A percentile compares a stretch with the other conserved stretches of the same genome.
phyloP scores from a whole-genome alignment of 2,888 invertebrate species.

The Notocelia uddmanniana region DNA sequence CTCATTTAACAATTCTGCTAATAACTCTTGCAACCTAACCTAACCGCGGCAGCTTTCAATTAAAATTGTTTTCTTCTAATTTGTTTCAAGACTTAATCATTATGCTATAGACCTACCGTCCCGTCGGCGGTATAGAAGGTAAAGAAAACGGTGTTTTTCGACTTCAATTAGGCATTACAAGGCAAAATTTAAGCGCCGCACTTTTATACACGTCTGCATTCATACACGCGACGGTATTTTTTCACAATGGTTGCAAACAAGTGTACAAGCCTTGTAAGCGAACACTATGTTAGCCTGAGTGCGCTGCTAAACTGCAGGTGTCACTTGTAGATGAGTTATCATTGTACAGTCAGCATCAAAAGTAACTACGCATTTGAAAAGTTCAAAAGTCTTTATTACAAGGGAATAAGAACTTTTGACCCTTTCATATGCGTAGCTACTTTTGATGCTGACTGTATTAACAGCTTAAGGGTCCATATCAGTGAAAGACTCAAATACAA shows the following conservation, averaged over 20 bases:
- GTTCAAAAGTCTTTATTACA: too few relatives aligned
- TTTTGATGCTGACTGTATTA: too few relatives aligned
- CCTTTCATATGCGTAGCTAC: too few relatives aligned
- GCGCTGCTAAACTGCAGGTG: too few relatives aligned
- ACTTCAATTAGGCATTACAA: conserved; percentile 7
- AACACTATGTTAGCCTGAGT: too few relatives aligned
- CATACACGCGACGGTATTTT: conserved; percentile 3
- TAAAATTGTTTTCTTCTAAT: background rate
- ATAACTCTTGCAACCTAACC: conserved; percentile 1
- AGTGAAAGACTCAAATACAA: too few relatives aligned
- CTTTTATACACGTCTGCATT: background rate
- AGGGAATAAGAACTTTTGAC: too few relatives aligned
- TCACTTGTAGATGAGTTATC: too few relatives aligned
- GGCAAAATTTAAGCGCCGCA: conserved; percentile 19
- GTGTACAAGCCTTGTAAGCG: background rate
- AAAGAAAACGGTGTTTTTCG: conserved; percentile 2
- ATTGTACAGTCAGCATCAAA: too few relatives aligned
- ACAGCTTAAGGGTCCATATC: too few relatives aligned
- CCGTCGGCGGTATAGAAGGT: background rate
- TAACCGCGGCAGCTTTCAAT: conserved; percentile 13
- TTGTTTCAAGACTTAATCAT: conserved; percentile 3
- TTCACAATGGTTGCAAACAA: background rate
- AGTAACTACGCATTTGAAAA: too few relatives aligned
- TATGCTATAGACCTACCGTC: conserved; percentile 2
- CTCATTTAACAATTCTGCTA: conserved; percentile 2